A percentile compares a stretch with the other conserved stretches of the same genome.
phyloP scores from a whole-genome alignment of 2,797 vertebrate genomes.

The Tapirus indicus region DNA sequence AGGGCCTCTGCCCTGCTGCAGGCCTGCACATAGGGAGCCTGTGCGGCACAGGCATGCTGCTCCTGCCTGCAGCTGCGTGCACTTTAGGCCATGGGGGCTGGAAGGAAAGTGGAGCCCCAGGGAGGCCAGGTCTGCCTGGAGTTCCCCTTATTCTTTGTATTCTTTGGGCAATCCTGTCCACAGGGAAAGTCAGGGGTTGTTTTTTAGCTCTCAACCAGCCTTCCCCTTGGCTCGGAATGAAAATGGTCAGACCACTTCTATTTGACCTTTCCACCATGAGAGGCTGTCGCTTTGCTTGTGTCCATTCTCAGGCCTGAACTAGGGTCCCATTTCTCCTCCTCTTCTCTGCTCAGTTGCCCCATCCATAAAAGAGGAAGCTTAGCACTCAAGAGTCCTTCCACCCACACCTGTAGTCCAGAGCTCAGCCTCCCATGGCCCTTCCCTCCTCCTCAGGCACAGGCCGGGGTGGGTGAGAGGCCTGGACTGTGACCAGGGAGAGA shows the following conservation, averaged over 20 bases:
- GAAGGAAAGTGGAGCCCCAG: neutral
- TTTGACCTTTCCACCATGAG: neutral
- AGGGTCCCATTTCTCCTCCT: neutral
- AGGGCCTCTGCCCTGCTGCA: accelerated
- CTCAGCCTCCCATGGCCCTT: neutral
- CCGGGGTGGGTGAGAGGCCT: neutral
- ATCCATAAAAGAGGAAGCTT: neutral
- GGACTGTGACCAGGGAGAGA: neutral
- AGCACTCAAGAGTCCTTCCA: neutral
- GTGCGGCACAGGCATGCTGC: neutral
- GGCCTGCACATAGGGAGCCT: neutral
- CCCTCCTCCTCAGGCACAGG: neutral
- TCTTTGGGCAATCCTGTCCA: neutral
- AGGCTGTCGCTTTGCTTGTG: neutral
- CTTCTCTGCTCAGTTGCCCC: neutral
- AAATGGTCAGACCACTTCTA: neutral
- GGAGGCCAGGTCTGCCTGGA: neutral
- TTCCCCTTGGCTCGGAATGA: neutral
- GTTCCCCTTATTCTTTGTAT: neutral
- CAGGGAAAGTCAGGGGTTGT: neutral
- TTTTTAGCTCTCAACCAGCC: neutral
- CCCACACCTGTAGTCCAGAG: neutral
- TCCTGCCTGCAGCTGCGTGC: neutral
- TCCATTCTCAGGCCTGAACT: neutral
- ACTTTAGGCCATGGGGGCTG: accelerated